Evolutionary conservation across 1,140 invertebrate genomes (phyloP).

Genomic region (Heterodera carotae): DNA sequence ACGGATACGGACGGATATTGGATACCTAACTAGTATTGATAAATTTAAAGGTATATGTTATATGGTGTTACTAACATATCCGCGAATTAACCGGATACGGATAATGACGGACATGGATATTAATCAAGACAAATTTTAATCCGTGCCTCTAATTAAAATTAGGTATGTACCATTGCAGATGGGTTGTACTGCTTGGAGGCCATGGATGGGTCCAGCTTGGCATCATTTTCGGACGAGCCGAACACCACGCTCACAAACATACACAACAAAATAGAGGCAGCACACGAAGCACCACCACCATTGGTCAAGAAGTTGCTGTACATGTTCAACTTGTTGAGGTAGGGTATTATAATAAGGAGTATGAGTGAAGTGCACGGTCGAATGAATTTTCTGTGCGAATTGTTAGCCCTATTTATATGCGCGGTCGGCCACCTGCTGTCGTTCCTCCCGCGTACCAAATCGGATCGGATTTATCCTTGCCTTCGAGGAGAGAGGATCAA

Average conservation of each 20-base stretch:
- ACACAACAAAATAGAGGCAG: background rate
- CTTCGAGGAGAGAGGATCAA: too few species aligned
- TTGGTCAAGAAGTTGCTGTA: background rate
- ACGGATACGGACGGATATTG: too few species aligned
- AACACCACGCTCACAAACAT: background rate
- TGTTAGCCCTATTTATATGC: background rate
- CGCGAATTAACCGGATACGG: too few species aligned
- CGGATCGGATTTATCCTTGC: too few species aligned
- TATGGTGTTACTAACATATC: too few species aligned
- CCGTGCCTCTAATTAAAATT: background rate
- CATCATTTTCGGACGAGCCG: background rate
- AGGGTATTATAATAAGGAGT: too few species aligned
- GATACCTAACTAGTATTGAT: too few species aligned
- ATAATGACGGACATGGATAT: too few species aligned
- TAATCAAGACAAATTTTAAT: too few species aligned
- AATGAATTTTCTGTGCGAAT: background rate
- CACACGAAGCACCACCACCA: background rate
- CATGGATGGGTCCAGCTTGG: background rate
- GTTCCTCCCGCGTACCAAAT: background rate
- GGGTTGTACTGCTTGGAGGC: background rate
- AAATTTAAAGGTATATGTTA: too few species aligned
- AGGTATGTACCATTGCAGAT: background rate
- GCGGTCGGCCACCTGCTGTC: too few species aligned
- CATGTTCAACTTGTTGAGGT: background rate
- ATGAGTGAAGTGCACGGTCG: background rate